phyloP scores from a whole-genome alignment of 2,888 invertebrate genomes.

The Apotomis turbidana region DNA sequence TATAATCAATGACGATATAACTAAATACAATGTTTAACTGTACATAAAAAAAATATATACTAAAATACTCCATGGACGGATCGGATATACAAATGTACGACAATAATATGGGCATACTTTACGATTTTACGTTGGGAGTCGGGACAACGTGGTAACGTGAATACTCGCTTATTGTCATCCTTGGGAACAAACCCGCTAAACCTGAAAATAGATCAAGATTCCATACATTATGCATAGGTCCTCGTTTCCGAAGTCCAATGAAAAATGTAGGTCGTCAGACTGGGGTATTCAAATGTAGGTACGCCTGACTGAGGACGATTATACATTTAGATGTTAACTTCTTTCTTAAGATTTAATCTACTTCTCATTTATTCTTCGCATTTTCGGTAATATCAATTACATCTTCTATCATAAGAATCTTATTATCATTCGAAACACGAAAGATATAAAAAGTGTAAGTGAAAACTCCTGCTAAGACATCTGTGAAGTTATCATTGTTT shows the following conservation, averaged over 20 bases:
- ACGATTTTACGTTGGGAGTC: neutral
- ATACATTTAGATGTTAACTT: constrained; percentile 17
- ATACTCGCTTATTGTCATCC: neutral
- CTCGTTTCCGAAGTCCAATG: constrained; percentile 26
- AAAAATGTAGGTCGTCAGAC: constrained; percentile 36
- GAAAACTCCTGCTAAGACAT: constrained; percentile 32
- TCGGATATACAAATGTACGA: too few species aligned
- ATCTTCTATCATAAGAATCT: neutral
- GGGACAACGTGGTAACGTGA: neutral
- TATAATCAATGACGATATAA: too few species aligned
- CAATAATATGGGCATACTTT: neutral
- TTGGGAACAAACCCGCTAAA: constrained; percentile 10
- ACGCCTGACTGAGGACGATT: constrained; percentile 8
- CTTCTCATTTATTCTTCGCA: constrained; percentile 3
- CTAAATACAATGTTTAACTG: too few species aligned
- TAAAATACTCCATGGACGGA: too few species aligned
- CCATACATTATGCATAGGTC: constrained; percentile 37
- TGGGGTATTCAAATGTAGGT: constrained; percentile 17
- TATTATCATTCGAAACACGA: constrained; percentile 6
- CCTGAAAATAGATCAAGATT: constrained; percentile 25
- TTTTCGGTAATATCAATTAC: neutral
- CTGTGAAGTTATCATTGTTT: constrained; percentile 36
- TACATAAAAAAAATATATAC: too few species aligned
- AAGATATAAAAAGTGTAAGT: constrained; percentile 37
- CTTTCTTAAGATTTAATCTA: constrained; percentile 3